Conservation (phyloP, 2,113 vertebrate species). For the Thunnus maccoyii region DNA sequence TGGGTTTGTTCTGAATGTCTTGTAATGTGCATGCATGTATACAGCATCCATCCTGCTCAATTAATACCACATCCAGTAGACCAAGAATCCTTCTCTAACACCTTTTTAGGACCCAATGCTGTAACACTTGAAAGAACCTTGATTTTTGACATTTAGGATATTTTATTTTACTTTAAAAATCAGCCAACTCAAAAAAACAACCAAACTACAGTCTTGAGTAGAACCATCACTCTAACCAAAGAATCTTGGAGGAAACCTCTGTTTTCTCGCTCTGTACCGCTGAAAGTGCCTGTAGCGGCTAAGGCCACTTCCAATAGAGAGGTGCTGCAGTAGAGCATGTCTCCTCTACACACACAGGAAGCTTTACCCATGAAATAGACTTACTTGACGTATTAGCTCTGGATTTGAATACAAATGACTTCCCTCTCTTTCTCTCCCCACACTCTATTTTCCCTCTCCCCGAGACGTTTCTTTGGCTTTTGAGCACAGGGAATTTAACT, state of each 20-base stretch:
- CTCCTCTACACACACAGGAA: constrained; percentile 35
- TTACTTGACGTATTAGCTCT: constrained; percentile 74
- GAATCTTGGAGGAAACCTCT: constrained; percentile 19
- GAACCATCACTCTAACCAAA: not conserved
- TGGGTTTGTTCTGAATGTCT: not conserved
- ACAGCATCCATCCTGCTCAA: not conserved
- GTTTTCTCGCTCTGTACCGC: constrained; percentile 24
- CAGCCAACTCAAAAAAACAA: not conserved
- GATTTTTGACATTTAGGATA: not conserved
- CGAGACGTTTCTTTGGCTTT: constrained; percentile 35
- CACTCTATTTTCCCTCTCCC: constrained; percentile 17
- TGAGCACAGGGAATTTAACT: constrained; percentile 36
- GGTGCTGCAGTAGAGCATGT: constrained; percentile 60
- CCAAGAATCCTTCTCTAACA: too few species aligned
- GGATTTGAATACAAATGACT: constrained; percentile 79
- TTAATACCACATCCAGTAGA: constrained; percentile 2
- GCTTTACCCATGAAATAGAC: constrained; percentile 69
- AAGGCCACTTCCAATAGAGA: constrained; percentile 17
- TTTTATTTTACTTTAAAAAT: not conserved
- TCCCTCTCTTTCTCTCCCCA: constrained; percentile 12
- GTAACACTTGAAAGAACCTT: not conserved
- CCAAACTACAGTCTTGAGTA: not conserved
- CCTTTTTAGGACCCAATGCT: not conserved
- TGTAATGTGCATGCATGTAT: constrained; percentile 20
- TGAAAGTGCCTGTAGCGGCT: constrained; percentile 35